Evolutionary conservation across 1,140 invertebrate species (phyloP), one percentile per base, ranked within the genome.

Genomic region (Drosophila jambulina): DNA sequence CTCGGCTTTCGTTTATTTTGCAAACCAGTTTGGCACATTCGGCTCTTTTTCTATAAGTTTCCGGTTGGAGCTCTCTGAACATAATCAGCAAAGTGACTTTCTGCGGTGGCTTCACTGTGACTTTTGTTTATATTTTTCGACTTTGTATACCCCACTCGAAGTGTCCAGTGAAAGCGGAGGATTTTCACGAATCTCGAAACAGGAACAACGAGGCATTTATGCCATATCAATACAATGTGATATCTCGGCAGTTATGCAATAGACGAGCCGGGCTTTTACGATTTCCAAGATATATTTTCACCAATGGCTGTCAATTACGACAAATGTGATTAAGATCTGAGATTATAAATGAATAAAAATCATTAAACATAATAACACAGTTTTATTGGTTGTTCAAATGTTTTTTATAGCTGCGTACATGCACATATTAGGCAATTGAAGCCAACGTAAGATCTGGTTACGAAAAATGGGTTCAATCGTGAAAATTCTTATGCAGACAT

Each of bases 1-100:
- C 77, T 78, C 59, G 59, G 68, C 75, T 78, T 79, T 72, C 59
- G 65, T 79, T 79, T 78, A 70, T 78, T 68, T 69, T 69, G 75
- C 75, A 78, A 78, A 78, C 75, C 75, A 70, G 75, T 78, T 78
- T 78, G 75, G 75, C 75, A 78, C 75, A 78, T 78, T 78, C 75
- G 75, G 64, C 60, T 56, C 53, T 75, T 74, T 75, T 69, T 69
- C 64, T 78, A 77, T 69, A 78, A 78, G 75, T 78, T 78, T 78
- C 75, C 75, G 75, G 75, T 78, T 78, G 53, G 53, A 56, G 53
- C 53, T 56, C 34, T 56, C 53, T 56, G 75, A 78, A 69, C 75
- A 78, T 78, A 78, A 68, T 77, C 74, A 77, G 72, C 71, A 57
- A 56, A 76, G 60, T 49, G 71, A 76, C 74, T 65, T 70, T 70